phyloP scores from a whole-genome alignment of 2,888 invertebrate species.

The Stegana nigrithorax region DNA sequence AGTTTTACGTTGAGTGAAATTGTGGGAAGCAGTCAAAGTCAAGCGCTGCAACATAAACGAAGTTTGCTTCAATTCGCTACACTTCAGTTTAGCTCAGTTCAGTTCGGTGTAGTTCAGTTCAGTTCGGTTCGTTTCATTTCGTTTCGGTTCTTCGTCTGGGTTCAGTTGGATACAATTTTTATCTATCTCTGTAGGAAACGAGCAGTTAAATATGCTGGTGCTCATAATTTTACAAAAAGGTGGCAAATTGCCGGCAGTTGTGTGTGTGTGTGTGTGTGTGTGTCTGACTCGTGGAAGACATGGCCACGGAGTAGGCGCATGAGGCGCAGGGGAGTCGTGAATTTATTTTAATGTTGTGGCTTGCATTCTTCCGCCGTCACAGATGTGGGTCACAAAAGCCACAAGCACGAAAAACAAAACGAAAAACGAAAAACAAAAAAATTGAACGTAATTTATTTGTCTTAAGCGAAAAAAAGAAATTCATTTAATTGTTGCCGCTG shows the following conservation, averaged over 20 bases:
- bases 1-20: slow-evolving; percentile 23
- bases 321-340: too few relatives aligned
- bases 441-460: slow-evolving; percentile 2
- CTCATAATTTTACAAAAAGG: slow-evolving; percentile 53
- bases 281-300: too few relatives aligned
- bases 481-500: slow-evolving; percentile 47
- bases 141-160: too few relatives aligned
- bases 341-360: neutral
- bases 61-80: too few relatives aligned
- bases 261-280: too few relatives aligned
- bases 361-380: neutral
- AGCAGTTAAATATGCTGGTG: slow-evolving; percentile 47
- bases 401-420: too few relatives aligned
- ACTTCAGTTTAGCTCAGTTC: slow-evolving; percentile 14
- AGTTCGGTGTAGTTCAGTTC: slow-evolving; percentile 34
- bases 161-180: slow-evolving; percentile 15
- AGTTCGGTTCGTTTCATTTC: slow-evolving; percentile 37
- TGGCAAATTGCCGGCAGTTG: slow-evolving; percentile 58
- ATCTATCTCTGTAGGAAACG: slow-evolving; percentile 27
- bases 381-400: slow-evolving; percentile 7
- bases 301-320: too few relatives aligned
- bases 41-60: neutral
- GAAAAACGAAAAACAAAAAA: too few relatives aligned
- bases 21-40: slow-evolving; percentile 43
- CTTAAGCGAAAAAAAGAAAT: slow-evolving; percentile 7